Conservation (phyloP, 2,888 invertebrate genomes). For the Catocala nupta region DNA sequence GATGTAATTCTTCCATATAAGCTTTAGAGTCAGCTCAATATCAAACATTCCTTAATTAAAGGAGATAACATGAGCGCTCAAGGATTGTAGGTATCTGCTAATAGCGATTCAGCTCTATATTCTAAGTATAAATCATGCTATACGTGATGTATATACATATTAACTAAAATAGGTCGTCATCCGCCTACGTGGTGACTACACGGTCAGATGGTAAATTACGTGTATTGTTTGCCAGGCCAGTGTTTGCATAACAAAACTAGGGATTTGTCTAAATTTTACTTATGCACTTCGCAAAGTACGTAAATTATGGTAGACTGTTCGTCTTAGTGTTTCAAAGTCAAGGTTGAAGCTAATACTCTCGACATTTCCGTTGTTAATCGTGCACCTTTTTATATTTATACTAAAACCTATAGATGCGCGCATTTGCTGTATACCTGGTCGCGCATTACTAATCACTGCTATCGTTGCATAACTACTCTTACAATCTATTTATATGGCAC, state of each 20-base stretch:
- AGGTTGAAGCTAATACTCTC: conserved; percentile 71
- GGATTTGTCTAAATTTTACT: conserved; percentile 27
- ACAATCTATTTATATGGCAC: not conserved
- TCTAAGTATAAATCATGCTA: conserved; percentile 21
- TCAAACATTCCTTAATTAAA: conserved; percentile 14
- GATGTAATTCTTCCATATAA: not conserved
- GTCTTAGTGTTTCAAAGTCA: conserved; percentile 48
- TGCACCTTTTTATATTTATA: conserved; percentile 57
- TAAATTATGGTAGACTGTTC: conserved; percentile 20
- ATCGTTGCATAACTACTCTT: too few relatives aligned
- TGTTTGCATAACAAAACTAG: conserved; percentile 27
- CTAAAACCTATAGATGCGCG: not conserved
- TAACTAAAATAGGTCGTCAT: conserved; percentile 2
- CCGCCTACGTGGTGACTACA: conserved; percentile 10
- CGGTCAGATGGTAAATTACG: conserved; percentile 19
- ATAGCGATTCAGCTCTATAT: conserved; percentile 4
- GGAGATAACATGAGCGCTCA: conserved; percentile 4
- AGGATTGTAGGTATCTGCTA: conserved; percentile 2
- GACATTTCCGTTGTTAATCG: conserved; percentile 43
- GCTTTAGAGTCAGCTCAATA: not conserved
- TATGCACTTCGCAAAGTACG: conserved; percentile 21
- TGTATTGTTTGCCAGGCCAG: conserved; percentile 16
- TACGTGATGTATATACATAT: conserved; percentile 7
- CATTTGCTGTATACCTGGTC: too few relatives aligned
- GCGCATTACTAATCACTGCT: too few relatives aligned